A percentile compares a stretch with the other conserved stretches of the same genome.
phyloP scores from a whole-genome alignment of 1,140 invertebrate species.

The Achatina immaculata region DNA sequence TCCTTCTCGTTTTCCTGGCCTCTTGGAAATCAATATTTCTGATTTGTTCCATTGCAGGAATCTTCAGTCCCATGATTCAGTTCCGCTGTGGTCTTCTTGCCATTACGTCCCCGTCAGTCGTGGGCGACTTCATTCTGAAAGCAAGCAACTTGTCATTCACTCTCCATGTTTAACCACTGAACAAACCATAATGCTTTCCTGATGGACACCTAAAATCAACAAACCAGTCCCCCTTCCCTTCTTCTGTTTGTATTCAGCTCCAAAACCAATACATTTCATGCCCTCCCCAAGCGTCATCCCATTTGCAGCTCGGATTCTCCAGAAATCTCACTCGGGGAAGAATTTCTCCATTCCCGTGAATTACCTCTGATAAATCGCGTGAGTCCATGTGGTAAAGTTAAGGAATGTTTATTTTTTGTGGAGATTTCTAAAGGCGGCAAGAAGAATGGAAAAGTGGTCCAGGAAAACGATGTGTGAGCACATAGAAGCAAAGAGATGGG shows the following conservation, averaged over 20 bases:
- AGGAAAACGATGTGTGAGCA: too few species aligned
- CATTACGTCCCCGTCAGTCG: not conserved
- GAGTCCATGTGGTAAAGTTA: not conserved
- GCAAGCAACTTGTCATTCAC: conserved; percentile 3
- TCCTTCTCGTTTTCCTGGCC: too few species aligned
- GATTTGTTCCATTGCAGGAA: too few species aligned
- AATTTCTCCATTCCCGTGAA: not conserved
- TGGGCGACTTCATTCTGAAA: not conserved
- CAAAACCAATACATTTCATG: not conserved
- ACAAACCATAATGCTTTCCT: not conserved
- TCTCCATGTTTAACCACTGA: not conserved
- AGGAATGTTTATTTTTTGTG: too few species aligned
- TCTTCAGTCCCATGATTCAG: not conserved
- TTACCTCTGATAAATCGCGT: not conserved
- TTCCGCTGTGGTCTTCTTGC: not conserved
- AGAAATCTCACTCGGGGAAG: not conserved
- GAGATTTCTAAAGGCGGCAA: too few species aligned
- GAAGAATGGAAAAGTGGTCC: too few species aligned
- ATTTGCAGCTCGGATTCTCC: not conserved
- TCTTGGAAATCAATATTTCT: too few species aligned
- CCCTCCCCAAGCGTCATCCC: not conserved
- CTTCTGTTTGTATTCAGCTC: not conserved
- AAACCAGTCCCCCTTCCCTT: not conserved
- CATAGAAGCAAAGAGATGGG: too few species aligned
- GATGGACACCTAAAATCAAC: not conserved